Evolutionary conservation across 2,888 invertebrate genomes (phyloP), one percentile per base, ranked within the genome.

Genomic region (Phalera bucephala): DNA sequence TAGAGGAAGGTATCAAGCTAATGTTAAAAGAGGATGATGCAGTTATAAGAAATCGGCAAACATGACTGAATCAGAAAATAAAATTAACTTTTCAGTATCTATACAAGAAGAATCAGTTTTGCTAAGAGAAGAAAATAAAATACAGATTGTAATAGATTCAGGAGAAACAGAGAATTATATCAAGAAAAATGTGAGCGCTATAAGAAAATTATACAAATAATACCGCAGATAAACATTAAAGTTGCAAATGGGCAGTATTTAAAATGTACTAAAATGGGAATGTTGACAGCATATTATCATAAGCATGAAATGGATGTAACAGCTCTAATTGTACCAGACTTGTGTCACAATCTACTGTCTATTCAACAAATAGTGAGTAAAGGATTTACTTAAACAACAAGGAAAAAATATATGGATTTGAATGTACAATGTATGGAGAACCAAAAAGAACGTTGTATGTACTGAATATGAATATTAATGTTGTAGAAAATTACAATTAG

Each of bases 221-320:
- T 21, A 21, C 21, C 21, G 7, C 8, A 21, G 7, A 21, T 21
- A 21, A 21, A 21, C 2, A 21, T 21, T n/a, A 21, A 21, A 21
- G 8, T 21, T 8, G 21, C 21, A 21, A 21, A 21, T 21, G 21
- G 21, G 2, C 21, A 21, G 8, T 21, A 21, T 21, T 21, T 21
- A 21, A 21, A 3, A 21, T 8, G 21, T 3, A 21, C 6, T 8
- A 21, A 21, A 21, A 21, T 5, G 7, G 8, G 21, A 21, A 8
- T 21, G 3, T 21, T 21, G 21, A n/a, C 21, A 21, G 21, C n/a
- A 7, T 21, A 21, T 8, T 21, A 35, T 46, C 41, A 45, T 56
- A 59, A 63, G 50, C 43, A 42, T 7, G 2, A n/a, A n/a, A 21
- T 21, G 2, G n/a, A 21, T 21, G 7, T 21, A 7, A 21, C 21